Evolutionary conservation across 30 jellyfish, hydroid and myxozoan species (phyloP).

Genomic region (Nemopilema nomurai): DNA sequence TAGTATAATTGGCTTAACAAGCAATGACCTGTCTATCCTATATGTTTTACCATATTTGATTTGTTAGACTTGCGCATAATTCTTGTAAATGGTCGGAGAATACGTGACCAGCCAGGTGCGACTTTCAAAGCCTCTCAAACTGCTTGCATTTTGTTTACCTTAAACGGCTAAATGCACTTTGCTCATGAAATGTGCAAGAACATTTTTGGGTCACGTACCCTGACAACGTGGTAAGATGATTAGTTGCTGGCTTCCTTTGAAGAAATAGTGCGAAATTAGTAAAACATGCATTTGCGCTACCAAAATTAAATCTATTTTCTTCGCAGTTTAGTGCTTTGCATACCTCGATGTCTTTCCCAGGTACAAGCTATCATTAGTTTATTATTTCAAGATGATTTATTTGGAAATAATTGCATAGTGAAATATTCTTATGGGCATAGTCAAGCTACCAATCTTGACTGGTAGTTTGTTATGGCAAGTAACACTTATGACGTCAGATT

Average conservation of each 20-base stretch:
- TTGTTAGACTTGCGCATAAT: neutral
- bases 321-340: too few relatives aligned
- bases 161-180: constrained; percentile 18
- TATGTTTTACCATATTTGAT: constrained; percentile 13
- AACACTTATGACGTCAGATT: too few relatives aligned
- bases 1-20: constrained; percentile 53
- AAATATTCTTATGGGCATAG: too few relatives aligned
- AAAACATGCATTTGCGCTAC: too few relatives aligned
- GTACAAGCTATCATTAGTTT: too few relatives aligned
- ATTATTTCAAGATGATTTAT: too few relatives aligned
- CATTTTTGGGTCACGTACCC: constrained; percentile 41
- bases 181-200: constrained; percentile 2
- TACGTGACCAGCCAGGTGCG: constrained; percentile 30
- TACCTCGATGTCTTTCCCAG: too few relatives aligned
- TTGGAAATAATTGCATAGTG: too few relatives aligned
- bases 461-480: too few relatives aligned
- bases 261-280: neutral
- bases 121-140: constrained; percentile 29
- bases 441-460: too few relatives aligned
- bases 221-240: neutral
- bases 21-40: constrained; percentile 70
- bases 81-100: constrained; percentile 21
- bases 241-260: neutral
- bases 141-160: constrained; percentile 16
- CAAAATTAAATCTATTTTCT: too few relatives aligned